These are phyloP conservation scores for Sander vitreus DNA, from an alignment of 2,113 vertebrate species.

Conservation along the genomic window DNA sequence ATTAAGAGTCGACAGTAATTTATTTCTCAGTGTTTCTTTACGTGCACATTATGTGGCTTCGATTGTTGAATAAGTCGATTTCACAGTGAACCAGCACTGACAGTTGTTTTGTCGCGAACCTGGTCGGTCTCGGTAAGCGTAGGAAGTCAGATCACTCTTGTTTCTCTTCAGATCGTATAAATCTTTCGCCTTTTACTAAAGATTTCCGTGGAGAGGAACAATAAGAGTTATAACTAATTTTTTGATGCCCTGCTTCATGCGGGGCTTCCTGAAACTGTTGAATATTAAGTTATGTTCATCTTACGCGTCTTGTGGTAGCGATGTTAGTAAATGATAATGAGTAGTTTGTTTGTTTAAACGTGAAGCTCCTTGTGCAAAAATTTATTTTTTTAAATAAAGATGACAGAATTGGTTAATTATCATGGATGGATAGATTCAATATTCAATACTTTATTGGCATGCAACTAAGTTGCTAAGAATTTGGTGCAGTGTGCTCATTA, in stretches of 20 bases:
- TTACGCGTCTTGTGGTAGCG: rapidly evolving
- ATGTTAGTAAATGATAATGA: too few species aligned
- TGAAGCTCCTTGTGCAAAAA: too few species aligned
- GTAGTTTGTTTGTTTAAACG: too few species aligned
- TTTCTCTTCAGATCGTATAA: conserved; percentile 60
- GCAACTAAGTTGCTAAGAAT: too few species aligned
- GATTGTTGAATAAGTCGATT: rapidly evolving
- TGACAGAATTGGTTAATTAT: too few species aligned
- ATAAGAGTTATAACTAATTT: conserved; percentile 62
- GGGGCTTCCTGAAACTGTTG: conserved; percentile 10
- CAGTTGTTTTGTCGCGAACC: not conserved
- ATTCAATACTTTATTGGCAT: too few species aligned
- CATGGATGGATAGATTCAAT: too few species aligned
- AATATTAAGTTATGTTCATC: too few species aligned
- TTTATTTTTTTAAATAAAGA: too few species aligned
- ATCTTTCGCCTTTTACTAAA: conserved; percentile 76
- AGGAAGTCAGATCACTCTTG: not conserved
- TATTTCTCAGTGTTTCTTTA: not conserved
- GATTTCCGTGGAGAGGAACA: conserved; percentile 73
- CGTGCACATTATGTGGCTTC: not conserved
- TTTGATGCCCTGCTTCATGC: conserved; percentile 23
- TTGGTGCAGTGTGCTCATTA: too few species aligned
- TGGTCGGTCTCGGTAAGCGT: rapidly evolving
- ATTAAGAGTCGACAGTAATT: not conserved
- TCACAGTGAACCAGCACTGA: not conserved